phyloP scores from a whole-genome alignment of 2,888 invertebrate species.

The Dexiosoma caninum region DNA sequence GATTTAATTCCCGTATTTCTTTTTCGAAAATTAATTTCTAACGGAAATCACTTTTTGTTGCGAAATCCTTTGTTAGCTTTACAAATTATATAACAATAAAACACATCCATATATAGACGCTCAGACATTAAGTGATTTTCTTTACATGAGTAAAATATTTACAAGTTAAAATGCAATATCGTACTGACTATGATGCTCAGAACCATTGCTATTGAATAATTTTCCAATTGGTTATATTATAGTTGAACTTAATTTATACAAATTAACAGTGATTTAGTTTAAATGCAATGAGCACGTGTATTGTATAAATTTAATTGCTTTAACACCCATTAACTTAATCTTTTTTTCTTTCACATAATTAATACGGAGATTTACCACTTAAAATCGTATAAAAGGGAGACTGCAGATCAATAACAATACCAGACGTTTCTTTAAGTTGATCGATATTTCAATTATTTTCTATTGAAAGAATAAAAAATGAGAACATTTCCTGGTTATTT shows the following conservation, averaged over 20 bases:
- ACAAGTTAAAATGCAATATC: too few relatives aligned
- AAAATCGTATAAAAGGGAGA: constrained; percentile 5
- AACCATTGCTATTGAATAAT: too few relatives aligned
- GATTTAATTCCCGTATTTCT: too few relatives aligned
- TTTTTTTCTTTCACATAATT: too few relatives aligned
- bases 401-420: not conserved
- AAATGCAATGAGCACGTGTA: not conserved
- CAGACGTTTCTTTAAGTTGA: not conserved
- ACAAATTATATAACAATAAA: too few relatives aligned
- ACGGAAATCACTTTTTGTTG: too few relatives aligned
- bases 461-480: not conserved
- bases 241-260: not conserved
- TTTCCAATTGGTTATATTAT: not conserved
- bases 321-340: not conserved
- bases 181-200: too few relatives aligned
- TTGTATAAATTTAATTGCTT: not conserved
- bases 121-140: too few relatives aligned
- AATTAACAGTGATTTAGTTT: not conserved
- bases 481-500: not conserved
- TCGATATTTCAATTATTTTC: not conserved
- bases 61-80: too few relatives aligned
- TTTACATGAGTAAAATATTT: too few relatives aligned
- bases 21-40: too few relatives aligned
- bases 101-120: too few relatives aligned
- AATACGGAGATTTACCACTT: not conserved